Base-by-base conservation (phyloP, 1,140 invertebrate species). In the Oncopodura yosiiana region DNA sequence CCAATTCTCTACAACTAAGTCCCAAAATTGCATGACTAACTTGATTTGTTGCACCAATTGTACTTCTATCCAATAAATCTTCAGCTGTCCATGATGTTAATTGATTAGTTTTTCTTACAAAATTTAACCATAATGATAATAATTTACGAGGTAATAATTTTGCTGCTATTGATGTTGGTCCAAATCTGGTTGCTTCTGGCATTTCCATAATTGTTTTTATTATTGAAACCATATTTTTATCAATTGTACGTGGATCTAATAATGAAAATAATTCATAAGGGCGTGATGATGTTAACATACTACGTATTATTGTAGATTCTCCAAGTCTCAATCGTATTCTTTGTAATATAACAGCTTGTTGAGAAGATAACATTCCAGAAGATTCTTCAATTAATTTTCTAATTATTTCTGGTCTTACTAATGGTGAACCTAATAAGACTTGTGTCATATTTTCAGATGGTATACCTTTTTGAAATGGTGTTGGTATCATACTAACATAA, bases 181-280 rank as follows among this genome's bases (percentile, higher is more conserved):
- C 62, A 42, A 53, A 51, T 46, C 51, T 29, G 21, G 55, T 54
- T 1, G 49, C 58, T 32, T 57, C 58, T 9, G 62, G 58, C 54
- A 63, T 58, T 26, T 60, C 55, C 44, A 53, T 41, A 8, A 64
- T 55, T n/a, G 62, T 58, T 41, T 58, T 55, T 14, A 61, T 56
- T 9, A 64, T 52, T 0, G 29, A 49, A 12, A 12, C 32, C 30
- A 64, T 64, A 29, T 56, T 61, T 27, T 50, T 56, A 9, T n/a
- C 19, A 23, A 64, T 9, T 6, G 26, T 11, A 21, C 56, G 19
- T 0, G 62, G 62, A 52, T 52, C 57, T n/a, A 61, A 41, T 14
- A 58, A 43, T 0, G 32, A 19, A 12, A 64, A 56, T 26, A 64
- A 24, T 39, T 53, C 49, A 5, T 16, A 16, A 1, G 62, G 62